Base-by-base conservation (phyloP, 2,888 invertebrate genomes). In the Sinelater perroti region DNA sequence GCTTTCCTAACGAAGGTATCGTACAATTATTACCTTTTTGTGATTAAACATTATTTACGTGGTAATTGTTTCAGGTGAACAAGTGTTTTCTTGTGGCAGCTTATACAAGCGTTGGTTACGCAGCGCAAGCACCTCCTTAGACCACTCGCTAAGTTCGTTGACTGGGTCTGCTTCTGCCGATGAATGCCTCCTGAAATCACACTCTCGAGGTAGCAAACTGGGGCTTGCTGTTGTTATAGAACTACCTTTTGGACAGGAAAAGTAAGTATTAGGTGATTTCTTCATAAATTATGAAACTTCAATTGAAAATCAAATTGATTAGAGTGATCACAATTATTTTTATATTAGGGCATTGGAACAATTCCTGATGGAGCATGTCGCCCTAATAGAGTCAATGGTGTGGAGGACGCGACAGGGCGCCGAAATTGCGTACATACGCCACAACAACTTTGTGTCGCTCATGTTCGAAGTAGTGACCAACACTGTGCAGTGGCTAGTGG, bases 311-410 rank as follows among this genome's bases (percentile, higher is more conserved):
- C 14, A 40, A 11, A 11, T 18, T 24, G 18, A 45, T 35, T n/a
- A n/a, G n/a, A n/a, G n/a, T n/a, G n/a, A n/a, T n/a, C n/a, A n/a
- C n/a, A n/a, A n/a, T 18, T 16, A 21, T 20, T 47, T 31, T 10
- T 38, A 10, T 13, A 69, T n/a, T 64, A 87, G 87, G 72, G 84
- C 87, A 68, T 83, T 90, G 79, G 86, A 90, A 64, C 81, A 85
- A 36, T 88, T 89, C 62, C 85, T 93, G 67, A 85, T 93, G 78
- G 91, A 94, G 64, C 93, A 93, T 70, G 88, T 91, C 44, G 85
- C 87, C 0, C 80, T 91, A 52, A 70, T 93, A 8, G 91, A 91
- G 71, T 84, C 88, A 7, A 82, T 90, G 76, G 78, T 92, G 36
- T 87, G 87, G 72, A 83, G 91, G 16, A 74, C 95, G 49, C 83